phyloP scores from a whole-genome alignment of 2,113 vertebrate genomes.

The Pelvicachromis taeniatus region DNA sequence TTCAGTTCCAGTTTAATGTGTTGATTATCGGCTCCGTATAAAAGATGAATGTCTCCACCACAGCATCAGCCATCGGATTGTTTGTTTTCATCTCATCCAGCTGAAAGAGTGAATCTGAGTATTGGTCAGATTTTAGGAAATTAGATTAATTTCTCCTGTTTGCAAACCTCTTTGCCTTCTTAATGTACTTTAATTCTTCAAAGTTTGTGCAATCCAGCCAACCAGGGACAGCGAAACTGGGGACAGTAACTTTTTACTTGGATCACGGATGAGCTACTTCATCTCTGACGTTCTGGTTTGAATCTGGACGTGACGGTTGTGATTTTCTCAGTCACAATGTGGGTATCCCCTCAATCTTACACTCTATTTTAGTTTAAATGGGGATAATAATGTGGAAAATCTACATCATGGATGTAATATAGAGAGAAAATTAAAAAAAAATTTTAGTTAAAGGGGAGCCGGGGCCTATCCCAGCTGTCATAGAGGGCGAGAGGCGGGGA shows the following conservation, averaged over 20 bases:
- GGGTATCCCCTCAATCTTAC: not conserved
- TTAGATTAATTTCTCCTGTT: not conserved
- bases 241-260: not conserved
- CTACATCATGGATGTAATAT: too few species aligned
- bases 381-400: not conserved
- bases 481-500: too few species aligned
- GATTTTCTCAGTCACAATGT: not conserved
- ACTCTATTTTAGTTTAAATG: not conserved
- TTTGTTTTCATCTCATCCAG: not conserved
- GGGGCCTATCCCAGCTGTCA: too few species aligned
- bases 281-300: not conserved
- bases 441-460: too few species aligned
- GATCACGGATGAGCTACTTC: not conserved
- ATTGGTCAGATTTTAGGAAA: not conserved
- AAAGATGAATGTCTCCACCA: not conserved
- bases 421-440: not conserved
- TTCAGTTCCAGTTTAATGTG: not conserved
- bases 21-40: not conserved
- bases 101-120: not conserved
- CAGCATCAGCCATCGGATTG: not conserved
- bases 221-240: not conserved
- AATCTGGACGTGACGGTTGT: not conserved
- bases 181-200: not conserved
- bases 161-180: not conserved
- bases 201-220: not conserved